These are phyloP conservation scores for Heteromurus nitidus DNA, from an alignment of 2,888 invertebrate species.

Conservation along the genomic window DNA sequence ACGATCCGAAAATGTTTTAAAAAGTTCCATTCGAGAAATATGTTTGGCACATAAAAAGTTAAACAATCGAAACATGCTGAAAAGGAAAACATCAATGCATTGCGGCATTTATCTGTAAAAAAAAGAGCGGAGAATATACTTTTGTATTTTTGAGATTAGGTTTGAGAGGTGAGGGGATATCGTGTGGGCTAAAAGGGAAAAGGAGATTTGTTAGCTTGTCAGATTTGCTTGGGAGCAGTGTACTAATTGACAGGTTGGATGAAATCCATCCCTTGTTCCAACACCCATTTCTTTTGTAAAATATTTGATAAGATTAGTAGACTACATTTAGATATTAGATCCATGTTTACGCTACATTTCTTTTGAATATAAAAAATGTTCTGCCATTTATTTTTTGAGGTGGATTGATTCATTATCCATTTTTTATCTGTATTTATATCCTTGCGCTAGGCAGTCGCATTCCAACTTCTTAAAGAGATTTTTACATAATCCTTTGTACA, in stretches of 20 bases:
- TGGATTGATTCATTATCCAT: constrained; percentile 33
- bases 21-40: background rate
- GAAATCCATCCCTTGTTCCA: constrained; percentile 45
- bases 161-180: no score
- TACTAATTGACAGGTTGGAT: constrained; percentile 58
- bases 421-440: constrained; percentile 33
- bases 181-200: constrained; percentile 41
- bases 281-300: no score
- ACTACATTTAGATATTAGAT: no score
- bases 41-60: background rate
- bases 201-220: constrained; percentile 55
- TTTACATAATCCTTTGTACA: no score
- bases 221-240: constrained; percentile 50
- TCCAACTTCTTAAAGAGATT: no score
- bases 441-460: no score
- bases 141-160: no score
- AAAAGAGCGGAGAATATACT: background rate
- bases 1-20: background rate
- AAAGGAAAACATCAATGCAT: background rate
- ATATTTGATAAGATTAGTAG: constrained; percentile 40
- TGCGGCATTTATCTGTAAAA: background rate
- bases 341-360: background rate
- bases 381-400: background rate
- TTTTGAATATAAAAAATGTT: background rate
- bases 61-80: background rate